phyloP scores from a whole-genome alignment of 2,797 vertebrate species.

The Gorsachius magnificus region DNA sequence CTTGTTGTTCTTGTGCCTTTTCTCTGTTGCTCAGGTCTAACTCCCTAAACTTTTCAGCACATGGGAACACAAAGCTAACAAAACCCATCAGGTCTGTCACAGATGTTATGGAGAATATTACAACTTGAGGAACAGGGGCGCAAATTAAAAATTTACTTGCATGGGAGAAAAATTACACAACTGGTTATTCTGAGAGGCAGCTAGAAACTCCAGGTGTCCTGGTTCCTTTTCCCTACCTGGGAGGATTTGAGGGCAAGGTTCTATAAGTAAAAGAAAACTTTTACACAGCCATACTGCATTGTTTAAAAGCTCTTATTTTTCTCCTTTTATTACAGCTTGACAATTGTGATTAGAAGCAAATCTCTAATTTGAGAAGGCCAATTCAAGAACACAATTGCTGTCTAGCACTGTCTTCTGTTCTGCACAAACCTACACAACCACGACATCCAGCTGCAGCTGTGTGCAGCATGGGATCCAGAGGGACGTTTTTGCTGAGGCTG shows the following conservation, averaged over 20 bases:
- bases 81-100: neutral
- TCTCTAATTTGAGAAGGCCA: neutral
- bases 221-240: neutral
- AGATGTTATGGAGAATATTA: neutral
- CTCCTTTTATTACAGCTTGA: neutral
- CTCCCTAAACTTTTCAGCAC: neutral
- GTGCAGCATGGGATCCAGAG: neutral
- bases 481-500: neutral
- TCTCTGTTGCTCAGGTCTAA: neutral
- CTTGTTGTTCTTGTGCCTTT: neutral
- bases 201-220: neutral
- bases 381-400: neutral
- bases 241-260: neutral
- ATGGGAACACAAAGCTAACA: neutral
- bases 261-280: neutral
- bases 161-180: neutral
- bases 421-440: neutral
- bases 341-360: neutral
- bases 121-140: neutral
- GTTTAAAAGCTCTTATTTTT: neutral
- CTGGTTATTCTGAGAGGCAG: neutral
- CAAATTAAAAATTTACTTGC: neutral
- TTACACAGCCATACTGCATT: rapidly evolving
- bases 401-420: neutral
- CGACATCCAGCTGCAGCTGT: neutral